Evolutionary conservation across 2,113 vertebrate genomes (phyloP), one percentile per base, ranked within the genome.

Genomic region (Brevimyrus niger): DNA sequence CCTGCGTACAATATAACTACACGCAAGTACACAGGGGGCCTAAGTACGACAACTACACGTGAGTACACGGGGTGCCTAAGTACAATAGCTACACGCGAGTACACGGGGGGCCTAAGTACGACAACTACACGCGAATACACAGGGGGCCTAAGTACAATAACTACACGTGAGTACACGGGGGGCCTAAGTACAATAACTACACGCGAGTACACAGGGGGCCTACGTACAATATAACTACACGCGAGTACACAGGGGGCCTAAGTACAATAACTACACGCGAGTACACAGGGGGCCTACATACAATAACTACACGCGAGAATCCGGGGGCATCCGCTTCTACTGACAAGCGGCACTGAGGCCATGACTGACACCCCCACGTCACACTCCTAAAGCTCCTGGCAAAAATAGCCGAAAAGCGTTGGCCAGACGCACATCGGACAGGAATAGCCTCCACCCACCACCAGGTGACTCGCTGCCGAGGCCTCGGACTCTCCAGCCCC

Each of bases 371-470:
- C 89, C 90, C 92, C 92, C 93, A 91, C 92, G 90, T 91, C 87
- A 91, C 92, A 92, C 93, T 91, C 90, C 91, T 91, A 93, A 92
- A 92, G 94, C 94, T 94, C 92, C 90, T 91, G 82, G 82, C 93
- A 92, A 92, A 96, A 96, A 96, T 96, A 96, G 93, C 92, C 85
- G 73, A 90, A 93, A 95, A 95, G 95, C 95, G 94, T 95, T 94
- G 93, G 91, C 89, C 89, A 89, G 91, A 92, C 86, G 87, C 88
- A 92, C 90, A 94, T 95, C 91, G 87, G 91, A 88, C 87, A n/a
- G 90, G n/a, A 84, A n/a, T 13, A 46, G 73, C 88, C 44, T 1
- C 51, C 90, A 51, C 69, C 4, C 35, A 42, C 31, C 4, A 38
- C 73, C 35, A 15, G 35, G 73, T 80, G 35, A 42, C 73, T 80